Evolutionary conservation across 2,888 invertebrate genomes (phyloP).

Genomic region (Nemurella pictetii): DNA sequence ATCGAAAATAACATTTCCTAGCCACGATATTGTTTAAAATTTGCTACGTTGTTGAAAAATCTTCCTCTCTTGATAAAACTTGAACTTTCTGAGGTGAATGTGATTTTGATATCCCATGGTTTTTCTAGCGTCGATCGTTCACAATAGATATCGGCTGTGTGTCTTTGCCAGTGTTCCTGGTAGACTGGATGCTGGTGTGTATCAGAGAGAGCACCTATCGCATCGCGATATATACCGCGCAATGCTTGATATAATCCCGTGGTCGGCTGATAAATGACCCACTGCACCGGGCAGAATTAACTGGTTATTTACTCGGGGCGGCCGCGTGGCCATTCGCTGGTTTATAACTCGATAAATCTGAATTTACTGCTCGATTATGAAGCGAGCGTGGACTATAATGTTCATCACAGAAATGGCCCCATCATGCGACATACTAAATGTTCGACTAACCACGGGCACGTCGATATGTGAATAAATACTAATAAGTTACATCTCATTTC

Average conservation of each 20-base stretch:
- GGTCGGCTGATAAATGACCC: not conserved
- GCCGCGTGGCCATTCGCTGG: not conserved
- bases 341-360: not conserved
- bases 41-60: not conserved
- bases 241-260: not conserved
- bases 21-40: not conserved
- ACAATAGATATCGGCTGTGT: too few relatives aligned
- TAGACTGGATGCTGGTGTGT: not conserved
- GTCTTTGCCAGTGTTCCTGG: not conserved
- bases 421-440: not conserved
- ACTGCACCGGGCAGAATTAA: not conserved
- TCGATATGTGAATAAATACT: not conserved
- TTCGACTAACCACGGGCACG: not conserved
- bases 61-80: not conserved
- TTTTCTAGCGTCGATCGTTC: too few relatives aligned
- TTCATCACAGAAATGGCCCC: not conserved
- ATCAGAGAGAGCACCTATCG: not conserved
- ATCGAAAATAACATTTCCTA: not conserved
- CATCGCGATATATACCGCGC: not conserved
- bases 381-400: not conserved
- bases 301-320: not conserved
- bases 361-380: not conserved
- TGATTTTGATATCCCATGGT: not conserved
- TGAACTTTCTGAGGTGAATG: not conserved
- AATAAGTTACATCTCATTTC: not conserved